These are phyloP conservation scores for Collichthys lucidus DNA, from an alignment of 2,113 vertebrate species.

Conservation along the genomic window DNA sequence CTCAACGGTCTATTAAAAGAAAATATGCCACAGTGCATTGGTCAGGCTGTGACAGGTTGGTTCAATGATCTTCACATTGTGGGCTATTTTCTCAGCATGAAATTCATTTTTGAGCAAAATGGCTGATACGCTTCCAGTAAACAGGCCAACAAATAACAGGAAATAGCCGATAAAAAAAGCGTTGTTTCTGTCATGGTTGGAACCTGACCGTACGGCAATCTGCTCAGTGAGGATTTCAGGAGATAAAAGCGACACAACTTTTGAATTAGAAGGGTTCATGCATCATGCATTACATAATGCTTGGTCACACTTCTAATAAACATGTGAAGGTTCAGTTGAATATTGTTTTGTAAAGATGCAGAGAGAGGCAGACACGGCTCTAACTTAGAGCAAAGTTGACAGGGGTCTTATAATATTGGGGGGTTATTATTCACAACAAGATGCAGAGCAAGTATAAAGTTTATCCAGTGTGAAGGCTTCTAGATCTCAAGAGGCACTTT, in stretches of 20 bases:
- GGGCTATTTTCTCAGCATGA: conserved; percentile 42
- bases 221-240: not conserved
- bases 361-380: not conserved
- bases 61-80: conserved; percentile 47
- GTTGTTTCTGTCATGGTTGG: conserved; percentile 18
- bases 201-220: not conserved
- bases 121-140: conserved; percentile 20
- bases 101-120: conserved; percentile 45
- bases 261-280: not conserved
- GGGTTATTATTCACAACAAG: conserved; percentile 5
- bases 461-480: not conserved
- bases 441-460: not conserved
- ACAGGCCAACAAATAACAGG: conserved; percentile 45
- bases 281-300: too few species aligned
- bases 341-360: not conserved
- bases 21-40: conserved; percentile 44
- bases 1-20: conserved; percentile 56
- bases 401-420: not conserved
- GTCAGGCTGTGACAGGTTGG: conserved; percentile 54
- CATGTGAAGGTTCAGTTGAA: not conserved
- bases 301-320: not conserved
- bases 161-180: not conserved
- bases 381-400: not conserved
- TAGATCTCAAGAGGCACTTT: not conserved
- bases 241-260: not conserved